phyloP scores from a whole-genome alignment of 1,140 invertebrate genomes.

The Halictus rubicundus region DNA sequence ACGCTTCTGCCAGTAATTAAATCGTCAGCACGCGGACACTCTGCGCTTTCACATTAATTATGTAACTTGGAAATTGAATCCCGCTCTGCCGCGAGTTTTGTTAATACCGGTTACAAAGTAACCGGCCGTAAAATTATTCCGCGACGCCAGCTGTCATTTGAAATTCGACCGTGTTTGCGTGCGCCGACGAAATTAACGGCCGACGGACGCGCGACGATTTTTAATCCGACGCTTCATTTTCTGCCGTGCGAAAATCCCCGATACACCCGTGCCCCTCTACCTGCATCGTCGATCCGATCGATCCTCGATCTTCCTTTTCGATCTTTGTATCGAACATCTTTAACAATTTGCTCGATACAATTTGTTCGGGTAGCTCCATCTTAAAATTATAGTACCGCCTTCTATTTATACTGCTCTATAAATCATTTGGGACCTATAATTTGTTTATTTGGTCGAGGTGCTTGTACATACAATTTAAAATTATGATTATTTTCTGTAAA shows the following conservation, averaged over 20 bases:
- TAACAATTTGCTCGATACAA: too few species aligned
- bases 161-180: conserved; percentile 4
- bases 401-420: too few species aligned
- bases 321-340: too few species aligned
- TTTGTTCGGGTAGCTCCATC: too few species aligned
- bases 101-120: conserved; percentile 29
- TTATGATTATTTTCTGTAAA: too few species aligned
- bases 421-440: too few species aligned
- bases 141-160: conserved; percentile 2
- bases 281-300: too few species aligned
- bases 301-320: too few species aligned
- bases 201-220: conserved; percentile 5
- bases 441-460: too few species aligned
- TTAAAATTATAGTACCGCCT: too few species aligned
- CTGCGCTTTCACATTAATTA: conserved; percentile 39
- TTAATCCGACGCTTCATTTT: neutral
- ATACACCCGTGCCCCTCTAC: too few species aligned
- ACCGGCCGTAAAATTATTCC: conserved; percentile 38
- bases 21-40: conserved; percentile 17
- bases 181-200: conserved; percentile 18
- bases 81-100: conserved; percentile 22
- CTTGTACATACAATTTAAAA: too few species aligned
- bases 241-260: neutral
- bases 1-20: conserved; percentile 38
- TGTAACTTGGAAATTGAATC: conserved; percentile 43